Conservation (phyloP, 2,113 vertebrate genomes). For the Myotis davidii region DNA sequence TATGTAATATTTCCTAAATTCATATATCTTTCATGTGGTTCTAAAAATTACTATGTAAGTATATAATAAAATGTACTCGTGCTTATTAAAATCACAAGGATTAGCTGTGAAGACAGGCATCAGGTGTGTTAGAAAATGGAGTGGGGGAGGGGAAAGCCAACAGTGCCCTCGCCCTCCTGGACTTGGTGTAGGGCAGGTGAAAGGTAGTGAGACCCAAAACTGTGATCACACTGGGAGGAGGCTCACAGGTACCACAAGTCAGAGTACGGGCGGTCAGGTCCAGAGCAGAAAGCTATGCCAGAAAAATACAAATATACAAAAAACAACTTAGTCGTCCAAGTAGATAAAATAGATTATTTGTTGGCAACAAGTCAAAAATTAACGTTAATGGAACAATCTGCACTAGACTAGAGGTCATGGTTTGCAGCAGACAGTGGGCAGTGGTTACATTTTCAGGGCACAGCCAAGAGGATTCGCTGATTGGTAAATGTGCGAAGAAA, state of each 20-base stretch:
- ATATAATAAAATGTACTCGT: neutral
- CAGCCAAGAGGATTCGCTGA: neutral
- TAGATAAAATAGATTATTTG: neutral
- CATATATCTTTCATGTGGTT: neutral
- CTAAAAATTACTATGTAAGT: neutral
- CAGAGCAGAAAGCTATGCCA: neutral
- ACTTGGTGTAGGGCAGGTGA: neutral
- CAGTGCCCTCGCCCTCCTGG: neutral
- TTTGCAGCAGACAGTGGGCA: neutral
- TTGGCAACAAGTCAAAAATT: neutral
- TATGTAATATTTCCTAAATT: neutral
- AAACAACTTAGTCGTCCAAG: neutral
- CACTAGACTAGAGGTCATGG: neutral
- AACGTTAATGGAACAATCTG: neutral
- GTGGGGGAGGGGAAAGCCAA: no score
- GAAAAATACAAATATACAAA: neutral
- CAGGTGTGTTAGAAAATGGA: neutral
- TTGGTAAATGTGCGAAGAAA: neutral
- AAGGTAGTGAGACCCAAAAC: neutral
- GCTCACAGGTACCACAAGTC: neutral
- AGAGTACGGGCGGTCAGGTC: neutral
- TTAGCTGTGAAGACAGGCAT: neutral
- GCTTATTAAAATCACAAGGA: neutral
- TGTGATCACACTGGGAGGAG: neutral
- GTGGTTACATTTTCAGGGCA: neutral